These are phyloP conservation scores for Drosophila obscura DNA, from an alignment of 1,140 invertebrate genomes.

Conservation along the genomic window DNA sequence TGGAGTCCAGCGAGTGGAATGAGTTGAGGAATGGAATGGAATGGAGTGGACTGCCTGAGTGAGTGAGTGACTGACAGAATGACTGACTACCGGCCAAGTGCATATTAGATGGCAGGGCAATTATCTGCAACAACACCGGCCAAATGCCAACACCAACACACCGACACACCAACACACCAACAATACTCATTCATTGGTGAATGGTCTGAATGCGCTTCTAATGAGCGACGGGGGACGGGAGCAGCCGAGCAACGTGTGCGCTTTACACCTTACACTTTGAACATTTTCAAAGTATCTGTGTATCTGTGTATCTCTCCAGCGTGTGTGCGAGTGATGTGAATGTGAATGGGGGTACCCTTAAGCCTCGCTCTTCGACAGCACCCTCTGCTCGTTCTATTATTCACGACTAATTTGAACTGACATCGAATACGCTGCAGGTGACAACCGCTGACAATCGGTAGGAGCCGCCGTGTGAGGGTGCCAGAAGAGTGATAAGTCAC, in stretches of 20 bases:
- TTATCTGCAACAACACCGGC: slow-evolving; percentile 41
- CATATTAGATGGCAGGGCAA: slow-evolving; percentile 56
- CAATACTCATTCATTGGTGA: slow-evolving; percentile 38
- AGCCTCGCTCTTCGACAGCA: slow-evolving; percentile 9
- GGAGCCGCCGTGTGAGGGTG: slow-evolving; percentile 14
- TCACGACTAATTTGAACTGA: slow-evolving; percentile 55
- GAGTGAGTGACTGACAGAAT: slow-evolving; percentile 51
- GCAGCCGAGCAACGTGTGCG: slow-evolving; percentile 1
- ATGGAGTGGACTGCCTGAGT: slow-evolving; percentile 17
- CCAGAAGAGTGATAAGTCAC: neutral
- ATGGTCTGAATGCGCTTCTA: slow-evolving; percentile 55
- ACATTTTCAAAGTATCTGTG: slow-evolving; percentile 12
- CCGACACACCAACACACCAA: slow-evolving; percentile 6
- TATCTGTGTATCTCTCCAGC: neutral
- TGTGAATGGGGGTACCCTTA: neutral
- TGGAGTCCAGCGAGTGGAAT: slow-evolving; percentile 16
- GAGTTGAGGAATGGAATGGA: neutral
- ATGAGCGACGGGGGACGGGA: slow-evolving; percentile 32
- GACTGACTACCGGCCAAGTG: slow-evolving; percentile 53
- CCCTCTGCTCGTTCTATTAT: slow-evolving; percentile 40
- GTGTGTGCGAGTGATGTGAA: neutral
- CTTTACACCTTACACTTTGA: slow-evolving; percentile 50
- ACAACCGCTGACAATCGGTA: slow-evolving; percentile 64
- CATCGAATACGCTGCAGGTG: slow-evolving; percentile 54
- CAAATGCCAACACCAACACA: slow-evolving; percentile 7